phyloP scores from a whole-genome alignment of 2,797 vertebrate genomes.

The Peromyscus aztecus region DNA sequence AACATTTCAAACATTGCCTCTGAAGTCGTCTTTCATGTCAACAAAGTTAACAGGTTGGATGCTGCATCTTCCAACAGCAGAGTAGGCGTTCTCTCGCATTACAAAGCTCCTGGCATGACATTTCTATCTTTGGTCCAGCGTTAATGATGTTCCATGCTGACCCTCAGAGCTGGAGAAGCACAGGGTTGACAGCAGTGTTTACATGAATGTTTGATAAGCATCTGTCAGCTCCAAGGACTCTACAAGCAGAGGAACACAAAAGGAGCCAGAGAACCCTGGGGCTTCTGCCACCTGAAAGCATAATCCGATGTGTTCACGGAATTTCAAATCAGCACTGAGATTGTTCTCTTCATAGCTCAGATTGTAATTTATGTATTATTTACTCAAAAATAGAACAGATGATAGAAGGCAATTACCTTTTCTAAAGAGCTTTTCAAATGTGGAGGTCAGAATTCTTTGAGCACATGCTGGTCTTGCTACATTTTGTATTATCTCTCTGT shows the following conservation, averaged over 20 bases:
- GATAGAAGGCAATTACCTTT: conserved; percentile 73
- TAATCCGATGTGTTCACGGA: conserved; percentile 84
- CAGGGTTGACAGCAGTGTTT: conserved; percentile 86
- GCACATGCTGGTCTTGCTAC: conserved; percentile 49
- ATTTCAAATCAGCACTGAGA: conserved; percentile 85
- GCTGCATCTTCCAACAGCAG: neutral
- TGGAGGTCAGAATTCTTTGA: conserved; percentile 78
- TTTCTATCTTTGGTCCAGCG: conserved; percentile 78
- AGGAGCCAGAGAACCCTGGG: conserved; percentile 83
- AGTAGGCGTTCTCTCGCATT: neutral
- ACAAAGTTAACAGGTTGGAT: neutral
- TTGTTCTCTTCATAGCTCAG: conserved; percentile 79
- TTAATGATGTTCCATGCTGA: conserved; percentile 86
- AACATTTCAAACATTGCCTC: conserved; percentile 37
- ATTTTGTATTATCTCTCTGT: conserved; percentile 71
- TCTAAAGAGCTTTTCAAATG: conserved; percentile 74
- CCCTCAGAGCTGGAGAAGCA: conserved; percentile 82
- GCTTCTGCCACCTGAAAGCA: conserved; percentile 87
- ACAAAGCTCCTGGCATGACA: conserved; percentile 69
- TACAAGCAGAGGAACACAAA: conserved; percentile 85
- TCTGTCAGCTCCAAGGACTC: conserved; percentile 86
- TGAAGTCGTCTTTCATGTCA: conserved; percentile 42
- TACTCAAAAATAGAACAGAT: conserved; percentile 76
- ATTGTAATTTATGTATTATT: conserved; percentile 86
- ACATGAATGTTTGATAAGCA: conserved; percentile 90